These are phyloP conservation scores for Papilio glaucus DNA, from an alignment of 1,140 invertebrate genomes.

Conservation along the genomic window DNA sequence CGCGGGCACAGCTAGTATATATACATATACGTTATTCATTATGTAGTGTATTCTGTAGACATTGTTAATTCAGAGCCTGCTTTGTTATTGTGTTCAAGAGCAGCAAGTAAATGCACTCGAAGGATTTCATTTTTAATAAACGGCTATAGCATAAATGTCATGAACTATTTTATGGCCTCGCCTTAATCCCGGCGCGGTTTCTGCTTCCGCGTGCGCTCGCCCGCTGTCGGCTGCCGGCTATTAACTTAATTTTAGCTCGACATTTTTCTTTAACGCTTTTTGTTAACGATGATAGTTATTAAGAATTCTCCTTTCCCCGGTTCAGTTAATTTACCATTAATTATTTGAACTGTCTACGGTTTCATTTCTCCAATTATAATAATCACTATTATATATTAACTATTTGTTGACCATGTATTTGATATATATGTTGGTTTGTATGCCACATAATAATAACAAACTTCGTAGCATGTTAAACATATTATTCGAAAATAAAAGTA, in stretches of 20 bases:
- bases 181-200: conserved; percentile 51
- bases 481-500: not conserved
- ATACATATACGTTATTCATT: not conserved
- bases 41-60: not conserved
- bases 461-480: not conserved
- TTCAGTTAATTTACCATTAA: conserved; percentile 46
- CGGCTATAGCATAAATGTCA: conserved; percentile 22
- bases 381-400: too few species aligned
- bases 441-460: too few species aligned
- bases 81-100: conserved; percentile 5
- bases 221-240: conserved; percentile 61
- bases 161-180: conserved; percentile 41
- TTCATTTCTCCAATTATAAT: conserved; percentile 3
- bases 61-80: not conserved
- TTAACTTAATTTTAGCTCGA: conserved; percentile 75
- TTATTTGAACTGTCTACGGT: conserved; percentile 32
- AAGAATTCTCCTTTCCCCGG: conserved; percentile 43
- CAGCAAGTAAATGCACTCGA: conserved; percentile 26
- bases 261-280: conserved; percentile 68
- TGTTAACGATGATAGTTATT: conserved; percentile 68
- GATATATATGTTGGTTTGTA: too few species aligned
- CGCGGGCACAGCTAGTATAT: too few species aligned
- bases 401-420: too few species aligned
- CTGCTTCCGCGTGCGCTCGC: conserved; percentile 42
- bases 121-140: conserved; percentile 37